Conservation (phyloP, 2,113 vertebrate species). For the Centrocercus urophasianus region DNA sequence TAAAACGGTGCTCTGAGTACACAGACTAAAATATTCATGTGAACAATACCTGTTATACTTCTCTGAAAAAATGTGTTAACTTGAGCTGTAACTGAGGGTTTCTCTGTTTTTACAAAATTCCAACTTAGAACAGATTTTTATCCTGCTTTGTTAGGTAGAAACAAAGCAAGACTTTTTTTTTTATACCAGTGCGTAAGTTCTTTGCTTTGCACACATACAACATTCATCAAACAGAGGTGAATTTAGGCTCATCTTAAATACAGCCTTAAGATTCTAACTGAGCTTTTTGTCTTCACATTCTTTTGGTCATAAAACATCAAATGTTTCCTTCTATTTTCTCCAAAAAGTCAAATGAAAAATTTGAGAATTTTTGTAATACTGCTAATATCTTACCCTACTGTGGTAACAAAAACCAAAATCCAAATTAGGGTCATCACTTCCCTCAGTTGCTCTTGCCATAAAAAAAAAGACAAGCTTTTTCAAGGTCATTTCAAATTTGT, state of each 20-base stretch:
- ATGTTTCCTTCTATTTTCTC: background rate
- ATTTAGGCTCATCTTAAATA: background rate
- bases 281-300: background rate
- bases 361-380: background rate
- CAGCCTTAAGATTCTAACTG: too few species aligned
- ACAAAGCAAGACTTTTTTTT: background rate
- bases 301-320: background rate
- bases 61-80: background rate
- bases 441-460: background rate
- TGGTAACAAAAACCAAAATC: background rate
- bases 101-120: background rate
- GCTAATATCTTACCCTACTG: background rate
- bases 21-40: background rate
- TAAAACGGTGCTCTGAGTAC: background rate
- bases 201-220: background rate
- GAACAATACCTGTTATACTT: background rate
- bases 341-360: background rate
- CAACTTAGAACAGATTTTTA: background rate
- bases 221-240: background rate
- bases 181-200: background rate
- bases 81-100: background rate
- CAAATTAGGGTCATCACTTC: background rate
- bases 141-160: background rate
- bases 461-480: background rate
- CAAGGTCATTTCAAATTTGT: background rate